Evolutionary conservation across 2,113 vertebrate genomes (phyloP).

Genomic region (Propithecus coquereli): DNA sequence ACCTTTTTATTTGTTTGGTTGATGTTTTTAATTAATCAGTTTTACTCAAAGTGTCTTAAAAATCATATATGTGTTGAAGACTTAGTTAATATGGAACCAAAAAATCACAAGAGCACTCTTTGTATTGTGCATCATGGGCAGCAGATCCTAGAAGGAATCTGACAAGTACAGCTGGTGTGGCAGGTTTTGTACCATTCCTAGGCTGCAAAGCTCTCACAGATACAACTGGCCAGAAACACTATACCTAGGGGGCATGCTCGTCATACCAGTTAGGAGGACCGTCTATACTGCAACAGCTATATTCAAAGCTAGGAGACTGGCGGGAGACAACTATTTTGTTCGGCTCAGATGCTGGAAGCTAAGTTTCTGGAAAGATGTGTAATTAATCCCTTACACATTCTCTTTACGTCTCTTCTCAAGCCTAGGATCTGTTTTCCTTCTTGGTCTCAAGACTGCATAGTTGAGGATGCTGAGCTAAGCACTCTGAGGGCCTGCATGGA

Average conservation of each 20-base stretch:
- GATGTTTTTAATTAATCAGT: not conserved
- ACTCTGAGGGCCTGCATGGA: not conserved
- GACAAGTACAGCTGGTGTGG: not conserved
- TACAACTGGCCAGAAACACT: not conserved
- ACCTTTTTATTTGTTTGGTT: not conserved
- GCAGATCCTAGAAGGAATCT: not conserved
- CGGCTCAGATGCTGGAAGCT: not conserved
- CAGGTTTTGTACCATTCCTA: not conserved
- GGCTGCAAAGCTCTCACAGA: not conserved
- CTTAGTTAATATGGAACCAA: not conserved
- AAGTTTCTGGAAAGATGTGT: not conserved
- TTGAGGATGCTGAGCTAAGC: not conserved
- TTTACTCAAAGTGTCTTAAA: not conserved
- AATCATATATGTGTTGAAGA: not conserved
- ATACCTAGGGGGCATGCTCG: not conserved
- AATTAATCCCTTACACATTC: not conserved
- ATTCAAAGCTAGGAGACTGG: conserved; percentile 7
- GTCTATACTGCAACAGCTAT: not conserved
- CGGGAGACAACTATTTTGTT: conserved; percentile 24
- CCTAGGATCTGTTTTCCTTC: not conserved
- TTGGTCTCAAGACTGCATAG: not conserved
- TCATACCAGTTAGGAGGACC: not conserved
- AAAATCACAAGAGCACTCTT: not conserved
- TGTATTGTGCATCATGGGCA: not conserved
- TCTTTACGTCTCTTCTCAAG: conserved; percentile 2